Evolutionary conservation across 2,888 invertebrate genomes (phyloP).

Genomic region (Drosophila flavopinicola): DNA sequence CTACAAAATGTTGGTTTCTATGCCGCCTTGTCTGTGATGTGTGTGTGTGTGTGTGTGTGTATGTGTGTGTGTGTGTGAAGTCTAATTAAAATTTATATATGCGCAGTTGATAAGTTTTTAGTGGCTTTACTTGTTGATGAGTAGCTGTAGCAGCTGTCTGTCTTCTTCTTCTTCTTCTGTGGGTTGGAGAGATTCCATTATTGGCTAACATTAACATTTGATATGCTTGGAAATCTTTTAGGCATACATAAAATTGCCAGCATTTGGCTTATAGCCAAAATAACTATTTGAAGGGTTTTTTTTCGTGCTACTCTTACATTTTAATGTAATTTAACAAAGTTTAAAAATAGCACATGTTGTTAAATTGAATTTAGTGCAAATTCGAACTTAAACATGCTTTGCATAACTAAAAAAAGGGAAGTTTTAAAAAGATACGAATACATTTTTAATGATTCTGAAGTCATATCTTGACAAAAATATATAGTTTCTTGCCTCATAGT

Average conservation of each 20-base stretch:
- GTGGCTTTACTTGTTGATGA: slow-evolving; percentile 65
- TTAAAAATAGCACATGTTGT: too few species aligned
- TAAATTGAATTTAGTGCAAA: too few species aligned
- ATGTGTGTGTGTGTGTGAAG: slow-evolving; percentile 34
- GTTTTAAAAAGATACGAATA: too few species aligned
- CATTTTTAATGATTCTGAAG: too few species aligned
- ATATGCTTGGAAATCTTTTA: neutral
- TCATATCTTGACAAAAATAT: too few species aligned
- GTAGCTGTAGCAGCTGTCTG: slow-evolving; percentile 29
- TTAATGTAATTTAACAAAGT: too few species aligned
- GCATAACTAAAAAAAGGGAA: too few species aligned
- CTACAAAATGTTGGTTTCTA: slow-evolving; percentile 58
- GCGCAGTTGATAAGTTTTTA: slow-evolving; percentile 75
- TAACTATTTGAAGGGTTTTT: neutral
- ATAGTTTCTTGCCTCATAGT: too few species aligned
- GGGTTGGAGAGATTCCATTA: slow-evolving; percentile 10
- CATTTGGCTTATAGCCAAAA: neutral
- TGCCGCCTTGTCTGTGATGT: slow-evolving; percentile 26
- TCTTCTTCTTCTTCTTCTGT: slow-evolving; percentile 6
- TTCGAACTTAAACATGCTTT: too few species aligned
- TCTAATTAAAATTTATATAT: slow-evolving; percentile 77
- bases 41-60: slow-evolving; percentile 6
- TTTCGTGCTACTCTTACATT: too few species aligned
- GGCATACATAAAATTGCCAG: neutral
- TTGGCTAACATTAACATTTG: slow-evolving; percentile 20